Conservation (phyloP, 2,888 invertebrate genomes). For the Augiades crinisus region DNA sequence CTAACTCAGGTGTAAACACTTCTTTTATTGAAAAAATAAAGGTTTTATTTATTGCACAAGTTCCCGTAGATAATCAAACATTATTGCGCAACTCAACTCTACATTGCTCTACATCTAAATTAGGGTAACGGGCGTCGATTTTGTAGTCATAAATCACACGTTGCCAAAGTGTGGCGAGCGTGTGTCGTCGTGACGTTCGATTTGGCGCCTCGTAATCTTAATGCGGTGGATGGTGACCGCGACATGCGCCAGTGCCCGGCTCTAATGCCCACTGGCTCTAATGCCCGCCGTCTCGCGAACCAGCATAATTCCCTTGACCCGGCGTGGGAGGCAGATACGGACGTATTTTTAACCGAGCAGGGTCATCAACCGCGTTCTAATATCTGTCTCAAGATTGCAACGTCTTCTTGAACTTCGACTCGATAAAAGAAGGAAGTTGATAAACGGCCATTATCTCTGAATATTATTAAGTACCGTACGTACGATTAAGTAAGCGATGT, state of each 20-base stretch:
- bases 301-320: conserved; percentile 57
- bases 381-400: conserved; percentile 34
- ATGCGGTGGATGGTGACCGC: conserved; percentile 29
- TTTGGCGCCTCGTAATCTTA: conserved; percentile 29
- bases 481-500: conserved; percentile 5
- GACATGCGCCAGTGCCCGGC: conserved; percentile 22
- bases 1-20: no score
- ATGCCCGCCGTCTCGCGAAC: conserved; percentile 26
- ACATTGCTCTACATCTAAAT: neutral
- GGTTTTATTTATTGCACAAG: neutral
- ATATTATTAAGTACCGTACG: conserved; percentile 24
- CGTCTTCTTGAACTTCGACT: conserved; percentile 26
- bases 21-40: no score
- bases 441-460: conserved; percentile 26
- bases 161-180: neutral
- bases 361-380: conserved; percentile 58
- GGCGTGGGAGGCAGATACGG: conserved; percentile 58
- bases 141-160: conserved; percentile 8
- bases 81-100: neutral
- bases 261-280: conserved; percentile 26
- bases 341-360: conserved; percentile 59
- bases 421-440: conserved; percentile 29
- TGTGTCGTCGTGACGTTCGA: conserved; percentile 34
- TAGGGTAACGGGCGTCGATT: neutral
- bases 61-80: neutral